Base-by-base conservation (phyloP, 1,140 invertebrate species). In the Leptopilina boulardi region DNA sequence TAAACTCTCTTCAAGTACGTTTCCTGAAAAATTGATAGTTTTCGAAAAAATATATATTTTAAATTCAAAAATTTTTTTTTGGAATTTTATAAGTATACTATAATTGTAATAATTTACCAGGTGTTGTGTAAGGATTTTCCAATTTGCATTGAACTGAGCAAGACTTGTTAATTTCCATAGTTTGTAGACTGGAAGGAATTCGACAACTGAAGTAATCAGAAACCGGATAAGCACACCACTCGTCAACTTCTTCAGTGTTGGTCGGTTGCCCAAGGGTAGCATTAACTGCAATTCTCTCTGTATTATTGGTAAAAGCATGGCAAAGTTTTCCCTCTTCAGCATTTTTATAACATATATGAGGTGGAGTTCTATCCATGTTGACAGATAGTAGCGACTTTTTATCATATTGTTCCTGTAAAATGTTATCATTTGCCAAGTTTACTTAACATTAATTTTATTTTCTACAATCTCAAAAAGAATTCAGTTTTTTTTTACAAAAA, bases 111-210 rank as follows among this genome's bases (percentile, higher is more conserved):
- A 38, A 38, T 38, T 66, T 84, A 89, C 88, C 88, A 2, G 92
- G 88, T 75, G 92, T 89, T 73, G 93, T 93, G 82, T 95, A 96
- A 0, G 94, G 94, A 87, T 95, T 91, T 10, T 93, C 88, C 9
- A 96, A 91, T 80, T 93, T 92, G 80, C 95, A 96, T 75, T 94
- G 91, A 51, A 96, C 92, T 3, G 90, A 90, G 78, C 93, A 93
- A 26, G 80, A 89, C 71, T 91, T 87, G 77, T 91, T 91, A 23
- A 87, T 82, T 76, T 91, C 76, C 51, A 79, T 83, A 78, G 77
- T 88, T 91, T 87, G 86, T 81, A 89, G 59, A 83, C 88, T 81
- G 0, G 79, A 38, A 1, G 93, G 92, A 72, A 94, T 93, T 9
- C 92, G 87, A 80, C 93, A 94, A 71, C 91, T 86, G 78, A 94